These are phyloP conservation scores for Siniperca undulata DNA, from an alignment of 2,797 vertebrate species.

Conservation along the genomic window DNA sequence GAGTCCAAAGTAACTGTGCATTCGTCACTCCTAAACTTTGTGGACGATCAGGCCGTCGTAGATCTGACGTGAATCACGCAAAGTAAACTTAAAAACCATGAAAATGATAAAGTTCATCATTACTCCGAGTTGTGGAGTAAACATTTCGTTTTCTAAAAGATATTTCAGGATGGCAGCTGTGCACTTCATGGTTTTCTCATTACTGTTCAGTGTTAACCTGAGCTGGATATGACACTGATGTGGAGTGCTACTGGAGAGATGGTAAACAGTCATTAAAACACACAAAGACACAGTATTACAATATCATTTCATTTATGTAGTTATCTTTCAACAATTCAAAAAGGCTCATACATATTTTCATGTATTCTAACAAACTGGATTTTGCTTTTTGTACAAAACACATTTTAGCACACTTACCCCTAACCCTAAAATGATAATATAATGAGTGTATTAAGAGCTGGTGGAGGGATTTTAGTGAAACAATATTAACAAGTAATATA, in stretches of 20 bases:
- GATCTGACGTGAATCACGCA: neutral
- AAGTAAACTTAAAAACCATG: neutral
- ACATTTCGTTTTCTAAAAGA: neutral
- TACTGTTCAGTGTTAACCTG: neutral
- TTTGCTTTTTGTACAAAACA: constrained; percentile 40
- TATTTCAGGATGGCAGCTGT: neutral
- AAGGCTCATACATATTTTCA: constrained; percentile 16
- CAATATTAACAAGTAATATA: constrained; percentile 5
- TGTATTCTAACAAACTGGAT: constrained; percentile 41
- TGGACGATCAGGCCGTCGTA: neutral
- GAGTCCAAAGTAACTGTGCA: no score
- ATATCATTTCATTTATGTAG: constrained; percentile 59
- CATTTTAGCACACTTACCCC: neutral
- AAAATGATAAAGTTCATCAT: no score
- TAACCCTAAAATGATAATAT: no score
- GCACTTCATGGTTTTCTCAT: neutral
- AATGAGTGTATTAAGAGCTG: constrained; percentile 8
- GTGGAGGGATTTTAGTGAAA: constrained; percentile 12
- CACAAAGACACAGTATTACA: constrained; percentile 16
- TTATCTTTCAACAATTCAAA: constrained; percentile 42
- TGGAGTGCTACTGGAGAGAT: neutral
- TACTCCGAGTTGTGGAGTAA: neutral
- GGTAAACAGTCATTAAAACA: constrained; percentile 2
- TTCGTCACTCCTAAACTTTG: no score
- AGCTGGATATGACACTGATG: constrained; percentile 1